These are phyloP conservation scores for Pangasius krempfi DNA, from an alignment of 2,797 vertebrate species.

Conservation along the genomic window DNA sequence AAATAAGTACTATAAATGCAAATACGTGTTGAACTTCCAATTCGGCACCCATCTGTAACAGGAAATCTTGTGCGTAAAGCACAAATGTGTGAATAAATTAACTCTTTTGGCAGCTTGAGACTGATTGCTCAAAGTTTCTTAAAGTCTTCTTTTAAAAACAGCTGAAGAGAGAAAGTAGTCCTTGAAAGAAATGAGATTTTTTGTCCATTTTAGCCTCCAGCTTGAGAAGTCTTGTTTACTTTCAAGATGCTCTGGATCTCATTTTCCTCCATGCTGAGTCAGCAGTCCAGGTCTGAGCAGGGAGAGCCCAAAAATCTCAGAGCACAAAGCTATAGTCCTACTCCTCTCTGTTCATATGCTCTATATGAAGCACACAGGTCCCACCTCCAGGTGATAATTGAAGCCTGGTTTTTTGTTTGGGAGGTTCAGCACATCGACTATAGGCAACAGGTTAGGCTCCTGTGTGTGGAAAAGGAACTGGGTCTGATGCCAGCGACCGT, in stretches of 20 bases:
- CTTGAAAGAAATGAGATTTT: slow-evolving; percentile 33
- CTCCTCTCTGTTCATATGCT: background rate
- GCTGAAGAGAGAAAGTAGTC: slow-evolving; percentile 21
- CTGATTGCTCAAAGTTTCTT: slow-evolving; percentile 36
- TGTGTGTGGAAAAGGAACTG: slow-evolving; percentile 89
- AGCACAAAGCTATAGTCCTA: background rate
- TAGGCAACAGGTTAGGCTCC: slow-evolving; percentile 89
- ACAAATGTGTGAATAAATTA: slow-evolving; percentile 56
- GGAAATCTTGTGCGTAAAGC: slow-evolving; percentile 1
- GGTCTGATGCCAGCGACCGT: slow-evolving; percentile 90
- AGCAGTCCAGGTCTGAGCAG: slow-evolving; percentile 33
- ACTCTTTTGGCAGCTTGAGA: slow-evolving; percentile 39
- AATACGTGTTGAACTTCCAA: slow-evolving; percentile 36
- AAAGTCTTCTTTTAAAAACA: slow-evolving; percentile 31
- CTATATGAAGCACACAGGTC: slow-evolving; percentile 92
- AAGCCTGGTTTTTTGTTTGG: slow-evolving; percentile 77
- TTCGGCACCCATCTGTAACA: slow-evolving; percentile 27
- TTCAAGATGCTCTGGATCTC: slow-evolving; percentile 39
- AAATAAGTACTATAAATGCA: slow-evolving; percentile 53
- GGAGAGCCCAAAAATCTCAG: background rate
- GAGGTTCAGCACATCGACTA: slow-evolving; percentile 84
- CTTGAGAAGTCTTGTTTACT: slow-evolving; percentile 44
- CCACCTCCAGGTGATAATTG: slow-evolving; percentile 89
- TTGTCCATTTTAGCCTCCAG: slow-evolving; percentile 25
- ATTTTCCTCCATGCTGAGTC: slow-evolving; percentile 2